These are phyloP conservation scores for Physeter macrocephalus DNA, from an alignment of 2,113 vertebrate genomes.

Conservation along the genomic window DNA sequence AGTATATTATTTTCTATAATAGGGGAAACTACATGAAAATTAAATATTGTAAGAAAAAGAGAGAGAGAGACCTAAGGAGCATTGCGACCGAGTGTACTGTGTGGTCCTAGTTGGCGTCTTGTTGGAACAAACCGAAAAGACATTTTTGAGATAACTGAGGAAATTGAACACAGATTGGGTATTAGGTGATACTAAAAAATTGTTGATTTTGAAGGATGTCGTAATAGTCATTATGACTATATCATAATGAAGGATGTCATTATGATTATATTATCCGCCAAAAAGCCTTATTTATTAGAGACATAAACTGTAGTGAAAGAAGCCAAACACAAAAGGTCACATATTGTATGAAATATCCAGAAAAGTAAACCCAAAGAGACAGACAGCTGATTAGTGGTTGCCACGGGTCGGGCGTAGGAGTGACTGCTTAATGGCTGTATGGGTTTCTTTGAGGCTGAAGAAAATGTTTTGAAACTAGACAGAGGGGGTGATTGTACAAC, in stretches of 20 bases:
- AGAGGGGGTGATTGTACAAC: not conserved
- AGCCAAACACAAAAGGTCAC: not conserved
- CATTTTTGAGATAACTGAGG: not conserved
- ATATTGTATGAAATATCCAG: not conserved
- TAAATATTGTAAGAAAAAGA: not conserved
- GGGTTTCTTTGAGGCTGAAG: not conserved
- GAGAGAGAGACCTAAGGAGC: not conserved
- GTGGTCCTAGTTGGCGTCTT: not conserved
- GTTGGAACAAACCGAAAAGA: not conserved
- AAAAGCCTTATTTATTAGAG: not conserved
- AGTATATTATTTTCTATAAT: not conserved
- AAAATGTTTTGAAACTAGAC: not conserved
- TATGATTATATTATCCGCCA: not conserved
- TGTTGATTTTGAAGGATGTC: not conserved
- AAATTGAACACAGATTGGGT: not conserved
- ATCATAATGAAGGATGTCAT: not conserved
- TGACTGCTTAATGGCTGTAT: not conserved
- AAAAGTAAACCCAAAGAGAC: not conserved
- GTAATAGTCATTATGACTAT: not conserved
- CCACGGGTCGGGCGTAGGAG: no score
- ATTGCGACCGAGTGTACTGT: not conserved
- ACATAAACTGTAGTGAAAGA: not conserved
- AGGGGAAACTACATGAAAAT: not conserved
- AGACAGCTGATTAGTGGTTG: not conserved
- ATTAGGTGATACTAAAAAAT: not conserved